These are phyloP conservation scores for Pandemis cinnamomeana DNA, from an alignment of 2,888 invertebrate genomes.

Conservation along the genomic window DNA sequence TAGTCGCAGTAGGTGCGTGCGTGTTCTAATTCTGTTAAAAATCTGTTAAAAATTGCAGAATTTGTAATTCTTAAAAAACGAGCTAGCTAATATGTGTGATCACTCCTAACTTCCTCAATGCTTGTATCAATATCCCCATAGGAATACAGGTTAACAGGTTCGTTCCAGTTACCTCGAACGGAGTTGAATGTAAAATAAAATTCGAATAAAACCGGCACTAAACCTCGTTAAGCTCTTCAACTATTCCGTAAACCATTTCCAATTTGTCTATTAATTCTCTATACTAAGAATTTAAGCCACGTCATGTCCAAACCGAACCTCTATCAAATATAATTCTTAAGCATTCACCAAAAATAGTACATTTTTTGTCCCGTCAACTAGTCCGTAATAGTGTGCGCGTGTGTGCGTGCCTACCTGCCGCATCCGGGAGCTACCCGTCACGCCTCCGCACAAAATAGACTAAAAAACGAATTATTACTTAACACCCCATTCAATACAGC, in stretches of 20 bases:
- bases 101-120: not conserved
- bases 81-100: not conserved
- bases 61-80: not conserved
- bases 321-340: conserved; percentile 37
- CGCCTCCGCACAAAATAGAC: conserved; percentile 69
- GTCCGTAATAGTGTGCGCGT: conserved; percentile 49
- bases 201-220: conserved; percentile 4
- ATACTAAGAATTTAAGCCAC: conserved; percentile 4
- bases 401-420: conserved; percentile 79
- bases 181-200: conserved; percentile 11
- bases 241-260: conserved; percentile 11
- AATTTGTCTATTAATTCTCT: conserved; percentile 17
- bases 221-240: not conserved
- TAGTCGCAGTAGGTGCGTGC: not conserved
- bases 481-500: conserved; percentile 66
- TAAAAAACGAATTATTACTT: conserved; percentile 65
- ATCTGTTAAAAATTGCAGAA: not conserved
- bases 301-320: conserved; percentile 34
- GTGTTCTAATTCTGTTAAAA: not conserved
- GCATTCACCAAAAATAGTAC: conserved; percentile 39
- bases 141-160: conserved; percentile 16
- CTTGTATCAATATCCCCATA: not conserved
- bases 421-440: conserved; percentile 73
- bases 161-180: conserved; percentile 5
- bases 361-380: conserved; percentile 40